Percentiles rank a stretch among this genome's conserved stretches.
Evolutionary conservation across 2,888 invertebrate species (phyloP).

Genomic region (Cephalotes varians): DNA sequence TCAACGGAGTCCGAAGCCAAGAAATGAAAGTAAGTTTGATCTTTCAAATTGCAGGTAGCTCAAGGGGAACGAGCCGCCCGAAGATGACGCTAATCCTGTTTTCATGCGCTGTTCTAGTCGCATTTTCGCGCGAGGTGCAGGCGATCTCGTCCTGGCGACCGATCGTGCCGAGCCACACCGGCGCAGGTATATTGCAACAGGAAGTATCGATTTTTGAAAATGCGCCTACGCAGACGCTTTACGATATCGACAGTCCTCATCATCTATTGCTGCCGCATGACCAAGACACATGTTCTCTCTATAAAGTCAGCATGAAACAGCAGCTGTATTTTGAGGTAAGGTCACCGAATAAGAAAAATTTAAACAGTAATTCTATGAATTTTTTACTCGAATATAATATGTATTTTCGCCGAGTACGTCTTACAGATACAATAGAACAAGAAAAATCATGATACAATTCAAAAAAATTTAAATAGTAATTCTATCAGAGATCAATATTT

Average conservation of each 20-base stretch:
- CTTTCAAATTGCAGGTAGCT: slow-evolving; percentile 43
- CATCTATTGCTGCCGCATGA: slow-evolving; percentile 63
- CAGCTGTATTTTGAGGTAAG: slow-evolving; percentile 88
- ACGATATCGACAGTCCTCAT: slow-evolving; percentile 67
- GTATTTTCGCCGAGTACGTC: not conserved
- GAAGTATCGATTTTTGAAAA: slow-evolving; percentile 74
- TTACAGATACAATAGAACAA: not conserved
- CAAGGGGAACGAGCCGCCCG: slow-evolving; percentile 55
- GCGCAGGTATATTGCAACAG: slow-evolving; percentile 78
- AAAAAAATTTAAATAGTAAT: not conserved
- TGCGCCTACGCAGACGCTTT: slow-evolving; percentile 57
- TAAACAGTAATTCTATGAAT: too few relatives aligned
- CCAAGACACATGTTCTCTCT: slow-evolving; percentile 89
- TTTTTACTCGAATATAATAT: too few relatives aligned
- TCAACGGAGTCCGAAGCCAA: not conserved
- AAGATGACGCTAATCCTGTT: slow-evolving; percentile 57
- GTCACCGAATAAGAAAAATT: too few relatives aligned
- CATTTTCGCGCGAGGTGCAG: slow-evolving; percentile 39
- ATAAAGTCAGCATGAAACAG: slow-evolving; percentile 90
- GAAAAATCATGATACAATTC: not conserved
- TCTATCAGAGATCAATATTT: not conserved
- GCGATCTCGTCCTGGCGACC: slow-evolving; percentile 81
- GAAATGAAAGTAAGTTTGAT: not conserved
- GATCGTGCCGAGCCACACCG: slow-evolving; percentile 70
- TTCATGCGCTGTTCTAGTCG: slow-evolving; percentile 61